phyloP scores from a whole-genome alignment of 2,113 vertebrate species.

The Nothobranchius kuhntae region DNA sequence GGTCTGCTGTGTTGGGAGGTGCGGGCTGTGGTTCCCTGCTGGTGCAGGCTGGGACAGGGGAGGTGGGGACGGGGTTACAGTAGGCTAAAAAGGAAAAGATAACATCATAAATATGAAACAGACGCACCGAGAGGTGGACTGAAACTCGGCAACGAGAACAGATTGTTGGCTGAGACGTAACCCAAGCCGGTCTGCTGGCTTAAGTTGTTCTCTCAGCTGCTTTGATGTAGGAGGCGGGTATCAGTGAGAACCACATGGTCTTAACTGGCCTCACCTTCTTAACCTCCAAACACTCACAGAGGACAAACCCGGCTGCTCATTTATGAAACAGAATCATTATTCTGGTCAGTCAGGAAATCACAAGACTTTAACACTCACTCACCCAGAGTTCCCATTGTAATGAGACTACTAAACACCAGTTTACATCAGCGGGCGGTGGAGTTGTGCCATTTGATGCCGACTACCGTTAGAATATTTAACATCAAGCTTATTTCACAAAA shows the following conservation, averaged over 20 bases:
- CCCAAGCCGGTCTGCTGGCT: conserved; percentile 48
- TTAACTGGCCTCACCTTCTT: conserved; percentile 78
- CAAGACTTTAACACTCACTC: too few species aligned
- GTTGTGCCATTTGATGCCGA: too few species aligned
- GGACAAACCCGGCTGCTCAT: background rate
- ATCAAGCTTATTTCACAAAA: too few species aligned
- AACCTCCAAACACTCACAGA: conserved; percentile 65
- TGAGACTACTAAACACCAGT: too few species aligned
- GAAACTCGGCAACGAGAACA: background rate
- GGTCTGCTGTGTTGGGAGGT: conserved; percentile 79
- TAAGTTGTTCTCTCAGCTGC: conserved; percentile 73
- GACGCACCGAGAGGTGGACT: background rate
- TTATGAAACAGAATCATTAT: background rate
- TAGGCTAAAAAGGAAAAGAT: conserved; percentile 58
- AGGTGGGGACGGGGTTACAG: conserved; percentile 84
- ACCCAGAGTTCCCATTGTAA: too few species aligned
- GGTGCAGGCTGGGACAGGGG: conserved; percentile 73
- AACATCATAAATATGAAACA: too few species aligned
- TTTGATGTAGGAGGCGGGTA: conserved; percentile 81
- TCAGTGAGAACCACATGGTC: conserved; percentile 76
- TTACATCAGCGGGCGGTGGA: too few species aligned
- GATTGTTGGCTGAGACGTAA: conserved; percentile 76
- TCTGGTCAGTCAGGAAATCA: too few species aligned
- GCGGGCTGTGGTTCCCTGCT: conserved; percentile 82
- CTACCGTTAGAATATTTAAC: too few species aligned